Evolutionary conservation across 2,888 invertebrate species (phyloP).

Genomic region (Spodoptera picta): DNA sequence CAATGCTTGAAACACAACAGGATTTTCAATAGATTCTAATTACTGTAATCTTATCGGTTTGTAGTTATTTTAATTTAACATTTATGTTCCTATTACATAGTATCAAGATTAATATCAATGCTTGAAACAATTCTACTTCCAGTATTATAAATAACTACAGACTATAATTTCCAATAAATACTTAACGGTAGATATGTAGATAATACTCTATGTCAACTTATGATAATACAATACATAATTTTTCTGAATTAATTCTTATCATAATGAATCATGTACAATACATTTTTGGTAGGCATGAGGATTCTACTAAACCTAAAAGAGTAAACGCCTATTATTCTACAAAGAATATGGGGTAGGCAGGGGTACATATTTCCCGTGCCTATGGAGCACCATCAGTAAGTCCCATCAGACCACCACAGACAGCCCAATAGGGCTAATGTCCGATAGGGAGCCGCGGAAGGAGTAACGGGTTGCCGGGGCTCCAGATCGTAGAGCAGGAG

Average conservation of each 20-base stretch:
- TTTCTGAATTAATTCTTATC: not conserved
- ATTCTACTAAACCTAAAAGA: no score
- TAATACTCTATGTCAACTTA: not conserved
- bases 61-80: constrained; percentile 12
- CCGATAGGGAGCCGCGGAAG: no score
- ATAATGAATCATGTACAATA: no score
- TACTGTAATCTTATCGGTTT: constrained; percentile 22
- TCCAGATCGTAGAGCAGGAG: no score
- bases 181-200: constrained; percentile 1
- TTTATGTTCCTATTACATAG: constrained; percentile 12
- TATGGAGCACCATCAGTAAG: no score
- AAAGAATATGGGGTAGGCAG: not conserved
- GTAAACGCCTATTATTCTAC: not conserved
- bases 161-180: constrained; percentile 5
- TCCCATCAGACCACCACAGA: no score
- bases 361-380: not conserved
- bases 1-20: constrained; percentile 2
- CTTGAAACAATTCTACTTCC: not conserved
- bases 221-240: not conserved
- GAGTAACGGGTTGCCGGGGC: no score
- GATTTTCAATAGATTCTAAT: not conserved
- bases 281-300: no score
- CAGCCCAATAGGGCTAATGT: no score
- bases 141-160: not conserved
- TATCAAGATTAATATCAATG: constrained; percentile 26